Conservation (phyloP, 37 sponge, comb jelly and placozoan species). For the Diacarnus erythraeanus region DNA sequence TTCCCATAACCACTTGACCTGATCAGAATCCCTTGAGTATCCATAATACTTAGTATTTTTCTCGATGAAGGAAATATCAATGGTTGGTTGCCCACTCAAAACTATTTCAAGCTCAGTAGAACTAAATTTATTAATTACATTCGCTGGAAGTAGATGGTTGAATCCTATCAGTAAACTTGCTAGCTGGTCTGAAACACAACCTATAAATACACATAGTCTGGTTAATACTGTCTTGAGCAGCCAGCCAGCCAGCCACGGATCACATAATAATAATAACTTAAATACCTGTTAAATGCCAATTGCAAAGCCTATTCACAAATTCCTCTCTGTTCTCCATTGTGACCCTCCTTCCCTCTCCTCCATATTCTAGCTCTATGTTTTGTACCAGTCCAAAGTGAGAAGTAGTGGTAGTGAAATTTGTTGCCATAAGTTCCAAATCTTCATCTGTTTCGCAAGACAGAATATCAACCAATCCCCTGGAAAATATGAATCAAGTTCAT, state of each 20-base stretch:
- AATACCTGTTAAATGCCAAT: slow-evolving; percentile 56
- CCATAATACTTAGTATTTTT: slow-evolving; percentile 27
- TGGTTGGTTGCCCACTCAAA: slow-evolving; percentile 36
- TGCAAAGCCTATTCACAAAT: slow-evolving; percentile 43
- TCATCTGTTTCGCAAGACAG: slow-evolving; percentile 37
- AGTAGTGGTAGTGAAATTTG: slow-evolving; percentile 25
- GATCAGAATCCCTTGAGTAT: slow-evolving; percentile 7
- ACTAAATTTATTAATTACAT: slow-evolving; percentile 18
- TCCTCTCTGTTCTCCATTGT: slow-evolving; percentile 51
- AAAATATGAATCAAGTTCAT: no score
- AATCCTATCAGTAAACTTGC: slow-evolving; percentile 35
- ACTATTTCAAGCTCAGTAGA: slow-evolving; percentile 54
- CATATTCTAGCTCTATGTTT: slow-evolving; percentile 51
- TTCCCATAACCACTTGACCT: slow-evolving; percentile 63
- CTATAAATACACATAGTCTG: no score
- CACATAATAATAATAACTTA: no score
- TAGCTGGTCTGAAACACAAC: slow-evolving; percentile 54
- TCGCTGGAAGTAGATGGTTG: slow-evolving; percentile 18
- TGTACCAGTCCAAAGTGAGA: slow-evolving; percentile 62
- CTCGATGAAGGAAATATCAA: slow-evolving; percentile 25
- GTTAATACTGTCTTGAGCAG: background rate
- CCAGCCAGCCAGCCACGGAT: background rate
- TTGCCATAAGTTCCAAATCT: slow-evolving; percentile 31
- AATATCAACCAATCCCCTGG: slow-evolving; percentile 49
- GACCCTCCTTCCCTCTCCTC: slow-evolving; percentile 45